These are phyloP conservation scores for Choristoneura fumiferana DNA, from an alignment of 1,140 invertebrate genomes.

Conservation along the genomic window DNA sequence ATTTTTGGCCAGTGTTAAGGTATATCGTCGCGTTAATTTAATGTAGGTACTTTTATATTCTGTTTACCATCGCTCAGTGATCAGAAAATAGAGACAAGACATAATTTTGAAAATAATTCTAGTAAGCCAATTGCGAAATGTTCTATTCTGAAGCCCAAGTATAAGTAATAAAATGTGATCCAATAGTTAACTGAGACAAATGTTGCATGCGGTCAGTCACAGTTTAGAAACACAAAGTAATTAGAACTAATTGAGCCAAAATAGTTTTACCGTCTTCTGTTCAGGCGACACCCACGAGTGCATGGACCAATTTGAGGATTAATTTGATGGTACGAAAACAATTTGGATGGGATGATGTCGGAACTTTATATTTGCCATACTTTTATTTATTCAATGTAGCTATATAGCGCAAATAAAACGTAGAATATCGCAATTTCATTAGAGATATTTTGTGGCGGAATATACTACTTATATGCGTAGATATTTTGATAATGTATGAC, in stretches of 20 bases:
- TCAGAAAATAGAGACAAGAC: constrained; percentile 13
- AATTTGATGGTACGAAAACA: constrained; percentile 25
- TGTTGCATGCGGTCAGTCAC: constrained; percentile 74
- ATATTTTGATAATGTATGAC: constrained; percentile 1
- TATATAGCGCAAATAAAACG: background rate
- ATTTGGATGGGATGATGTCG: background rate
- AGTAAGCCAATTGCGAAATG: constrained; percentile 69
- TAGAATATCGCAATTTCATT: background rate
- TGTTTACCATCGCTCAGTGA: background rate
- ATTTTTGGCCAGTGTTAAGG: background rate
- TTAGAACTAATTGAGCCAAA: constrained; percentile 59
- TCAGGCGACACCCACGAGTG: constrained; percentile 62
- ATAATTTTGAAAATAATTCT: constrained; percentile 33
- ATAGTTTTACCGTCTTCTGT: constrained; percentile 74
- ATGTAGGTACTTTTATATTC: background rate
- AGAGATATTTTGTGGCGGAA: background rate
- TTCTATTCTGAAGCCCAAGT: constrained; percentile 59
- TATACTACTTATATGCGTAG: constrained; percentile 18
- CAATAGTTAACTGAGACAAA: constrained; percentile 53
- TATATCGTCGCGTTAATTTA: background rate
- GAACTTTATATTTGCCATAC: constrained; percentile 18
- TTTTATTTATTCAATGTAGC: background rate
- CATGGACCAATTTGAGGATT: constrained; percentile 61
- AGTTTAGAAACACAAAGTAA: constrained; percentile 59
- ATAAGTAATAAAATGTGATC: constrained; percentile 26